Evolutionary conservation across 2,797 vertebrate species (phyloP).

Genomic region (Sebastes goodei): DNA sequence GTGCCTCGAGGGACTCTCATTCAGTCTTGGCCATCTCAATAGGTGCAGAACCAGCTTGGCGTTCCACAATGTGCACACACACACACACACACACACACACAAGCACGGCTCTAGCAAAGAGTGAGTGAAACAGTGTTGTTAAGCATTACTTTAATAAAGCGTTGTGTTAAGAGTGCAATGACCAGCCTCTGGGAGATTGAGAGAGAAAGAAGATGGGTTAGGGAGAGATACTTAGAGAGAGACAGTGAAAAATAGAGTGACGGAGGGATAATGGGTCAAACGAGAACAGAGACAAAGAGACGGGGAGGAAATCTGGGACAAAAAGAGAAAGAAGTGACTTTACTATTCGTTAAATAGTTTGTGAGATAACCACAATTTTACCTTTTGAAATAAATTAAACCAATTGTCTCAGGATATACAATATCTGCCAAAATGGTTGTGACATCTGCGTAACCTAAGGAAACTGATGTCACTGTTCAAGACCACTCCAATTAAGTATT

Average conservation of each 20-base stretch:
- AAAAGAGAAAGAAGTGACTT: not conserved
- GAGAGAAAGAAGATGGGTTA: not conserved
- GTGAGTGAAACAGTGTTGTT: constrained; percentile 19
- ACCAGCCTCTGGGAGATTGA: constrained; percentile 19
- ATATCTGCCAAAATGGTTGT: not conserved
- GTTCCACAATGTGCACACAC: constrained; percentile 9
- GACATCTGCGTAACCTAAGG: not conserved
- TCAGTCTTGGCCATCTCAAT: constrained; percentile 46
- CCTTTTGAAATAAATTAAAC: not conserved
- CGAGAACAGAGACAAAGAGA: not conserved
- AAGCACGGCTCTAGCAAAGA: not conserved
- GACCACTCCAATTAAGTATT: not conserved
- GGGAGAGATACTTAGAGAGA: not conserved
- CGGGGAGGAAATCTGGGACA: not conserved
- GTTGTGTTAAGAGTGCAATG: constrained; percentile 11
- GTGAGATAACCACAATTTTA: not conserved
- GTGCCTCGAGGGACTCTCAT: constrained; percentile 46
- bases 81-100: not conserved
- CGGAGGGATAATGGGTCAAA: constrained; percentile 1
- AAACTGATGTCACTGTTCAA: not conserved
- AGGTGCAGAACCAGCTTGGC: constrained; percentile 28
- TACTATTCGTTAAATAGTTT: not conserved
- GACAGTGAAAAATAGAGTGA: not conserved
- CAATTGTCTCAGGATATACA: not conserved
- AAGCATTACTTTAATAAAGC: constrained; percentile 22